Base-by-base conservation (phyloP, 2,113 vertebrate species). In the Eupsittula cactorum region DNA sequence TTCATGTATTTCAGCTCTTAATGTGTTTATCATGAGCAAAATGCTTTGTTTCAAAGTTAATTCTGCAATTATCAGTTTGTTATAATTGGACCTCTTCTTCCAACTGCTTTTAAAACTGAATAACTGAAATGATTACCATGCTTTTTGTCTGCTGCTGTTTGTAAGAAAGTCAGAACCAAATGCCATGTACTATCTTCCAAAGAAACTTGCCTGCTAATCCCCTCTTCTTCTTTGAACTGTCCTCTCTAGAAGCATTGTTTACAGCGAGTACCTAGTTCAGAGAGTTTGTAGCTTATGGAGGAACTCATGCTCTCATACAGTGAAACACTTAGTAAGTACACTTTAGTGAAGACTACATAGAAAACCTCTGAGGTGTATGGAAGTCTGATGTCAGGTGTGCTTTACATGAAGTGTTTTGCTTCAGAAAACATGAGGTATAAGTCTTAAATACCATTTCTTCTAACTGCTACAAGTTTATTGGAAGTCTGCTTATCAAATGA, bases 291-390 rank as follows among this genome's bases (percentile, higher is more conserved):
- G 79, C 83, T 95, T 90, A 69, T 80, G 59, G 91, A 97, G 70
- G 65, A 85, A 77, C 92, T 97, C 75, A 78, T 92, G 94, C 62
- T 97, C 90, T 97, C 82, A 82, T 97, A 75, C 63, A 89, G 87
- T 77, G 47, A 96, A 92, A 92, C 88, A 86, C 87, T 97, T 91
- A 57, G 95, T 94, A 96, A 96, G 96, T 97, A 92, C 98, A 98
- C 98, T 14, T 98, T 98, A 96, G 98, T 99, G 99, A 99, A 93
- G 99, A 97, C 96, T 98, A 97, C 98, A 97, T 99, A 99, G 98
- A 98, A 99, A 99, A 99, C 98, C 99, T 97, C 44, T 16, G 71
- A 97, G 99, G 98, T 96, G 95, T 99, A 98, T 99, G 98, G 97
- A 96, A 96, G 97, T 98, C 98, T 96, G 99, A 99, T 98, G 98